Percentiles rank a stretch among this genome's conserved stretches.
Evolutionary conservation across 2,888 invertebrate genomes (phyloP).

Genomic region (Trisateles emortualis): DNA sequence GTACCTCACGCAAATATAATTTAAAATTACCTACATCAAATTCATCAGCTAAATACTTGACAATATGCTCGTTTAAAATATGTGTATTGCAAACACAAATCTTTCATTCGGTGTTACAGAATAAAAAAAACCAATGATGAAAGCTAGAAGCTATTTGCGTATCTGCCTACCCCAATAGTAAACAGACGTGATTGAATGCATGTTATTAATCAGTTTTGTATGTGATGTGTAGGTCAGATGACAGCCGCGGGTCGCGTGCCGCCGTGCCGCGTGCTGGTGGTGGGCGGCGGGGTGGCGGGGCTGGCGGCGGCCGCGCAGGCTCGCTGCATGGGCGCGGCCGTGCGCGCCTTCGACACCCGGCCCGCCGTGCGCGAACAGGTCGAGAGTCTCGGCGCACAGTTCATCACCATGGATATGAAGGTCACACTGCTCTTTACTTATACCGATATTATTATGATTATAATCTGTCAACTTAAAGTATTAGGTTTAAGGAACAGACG

Average conservation of each 20-base stretch:
- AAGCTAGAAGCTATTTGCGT: no score
- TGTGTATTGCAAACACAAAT: no score
- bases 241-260: slow-evolving; percentile 96
- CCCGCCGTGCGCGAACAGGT: slow-evolving; percentile 94
- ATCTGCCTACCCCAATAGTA: no score
- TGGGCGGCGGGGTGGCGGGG: slow-evolving; percentile 97
- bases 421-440: slow-evolving; percentile 75
- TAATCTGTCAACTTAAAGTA: no score
- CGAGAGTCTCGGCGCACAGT: slow-evolving; percentile 95
- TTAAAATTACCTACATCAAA: no score
- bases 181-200: background rate
- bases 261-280: slow-evolving; percentile 94
- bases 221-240: slow-evolving; percentile 90
- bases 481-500: no score
- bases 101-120: no score
- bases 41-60: no score
- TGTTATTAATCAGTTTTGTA: background rate
- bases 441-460: background rate
- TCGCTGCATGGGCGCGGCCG: slow-evolving; percentile 95
- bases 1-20: no score
- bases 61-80: no score
- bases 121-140: no score
- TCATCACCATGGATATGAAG: slow-evolving; percentile 92
- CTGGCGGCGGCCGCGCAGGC: slow-evolving; percentile 95
- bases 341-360: slow-evolving; percentile 95